A percentile compares a stretch with the other conserved stretches of the same genome.
These are phyloP conservation scores for Nowickia ferox DNA, from an alignment of 2,888 invertebrate species.

Conservation along the genomic window DNA sequence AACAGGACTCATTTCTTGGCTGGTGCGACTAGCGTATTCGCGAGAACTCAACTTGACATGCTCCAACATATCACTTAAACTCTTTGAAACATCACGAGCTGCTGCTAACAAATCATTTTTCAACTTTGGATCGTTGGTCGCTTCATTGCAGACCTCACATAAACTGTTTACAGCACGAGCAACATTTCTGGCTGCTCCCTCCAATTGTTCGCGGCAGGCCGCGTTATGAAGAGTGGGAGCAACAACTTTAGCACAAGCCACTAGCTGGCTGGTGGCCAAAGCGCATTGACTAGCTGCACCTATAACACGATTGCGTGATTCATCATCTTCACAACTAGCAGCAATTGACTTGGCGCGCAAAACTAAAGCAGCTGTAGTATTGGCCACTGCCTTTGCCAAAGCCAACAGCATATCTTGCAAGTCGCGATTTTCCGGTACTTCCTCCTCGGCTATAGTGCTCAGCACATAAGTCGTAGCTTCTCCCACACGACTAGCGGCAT, in stretches of 20 bases:
- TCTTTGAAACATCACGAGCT: conserved; percentile 93
- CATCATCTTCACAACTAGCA: conserved; percentile 90
- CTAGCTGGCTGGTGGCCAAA: conserved; percentile 97
- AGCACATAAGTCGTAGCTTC: conserved; percentile 98
- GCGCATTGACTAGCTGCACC: conserved; percentile 98
- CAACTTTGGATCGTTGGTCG: conserved; percentile 87
- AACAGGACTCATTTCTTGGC: conserved; percentile 91
- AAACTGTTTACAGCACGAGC: conserved; percentile 95
- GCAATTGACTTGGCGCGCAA: conserved; percentile 98
- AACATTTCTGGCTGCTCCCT: conserved; percentile 96
- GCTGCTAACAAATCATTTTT: conserved; percentile 91
- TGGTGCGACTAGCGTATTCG: conserved; percentile 86
- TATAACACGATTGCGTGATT: conserved; percentile 87
- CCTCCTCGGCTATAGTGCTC: conserved; percentile 96
- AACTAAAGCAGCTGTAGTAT: conserved; percentile 97
- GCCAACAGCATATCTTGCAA: conserved; percentile 95
- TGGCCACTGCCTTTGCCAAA: conserved; percentile 98
- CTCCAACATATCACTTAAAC: conserved; percentile 93
- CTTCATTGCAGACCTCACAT: conserved; percentile 91
- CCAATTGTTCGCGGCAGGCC: conserved; percentile 94
- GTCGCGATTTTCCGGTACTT: conserved; percentile 92
- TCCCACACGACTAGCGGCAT: conserved; percentile 97
- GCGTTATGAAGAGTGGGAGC: conserved; percentile 92
- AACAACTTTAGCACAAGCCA: conserved; percentile 97
- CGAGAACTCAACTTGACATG: conserved; percentile 91